These are phyloP conservation scores for Dinoponera quadriceps DNA, from an alignment of 1,140 invertebrate species.

Conservation along the genomic window DNA sequence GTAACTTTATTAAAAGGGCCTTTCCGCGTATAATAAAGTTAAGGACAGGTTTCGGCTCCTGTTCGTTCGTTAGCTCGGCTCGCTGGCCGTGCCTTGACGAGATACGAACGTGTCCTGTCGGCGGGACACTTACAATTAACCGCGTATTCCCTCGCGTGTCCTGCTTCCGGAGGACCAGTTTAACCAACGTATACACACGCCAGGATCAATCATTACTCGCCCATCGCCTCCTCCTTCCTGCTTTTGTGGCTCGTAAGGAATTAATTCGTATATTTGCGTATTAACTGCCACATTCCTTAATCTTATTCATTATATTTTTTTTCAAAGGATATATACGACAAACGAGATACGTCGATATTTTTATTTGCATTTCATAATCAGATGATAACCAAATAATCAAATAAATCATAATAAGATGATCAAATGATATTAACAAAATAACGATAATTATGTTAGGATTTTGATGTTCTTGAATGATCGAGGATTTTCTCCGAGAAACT, in stretches of 20 bases:
- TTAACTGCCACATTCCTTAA: background rate
- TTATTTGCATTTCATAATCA: background rate
- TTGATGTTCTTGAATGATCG: background rate
- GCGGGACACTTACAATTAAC: constrained; percentile 66
- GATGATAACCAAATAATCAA: background rate
- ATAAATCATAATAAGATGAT: background rate
- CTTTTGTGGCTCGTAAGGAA: background rate
- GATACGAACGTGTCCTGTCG: constrained; percentile 18
- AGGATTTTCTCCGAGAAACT: too few relatives aligned
- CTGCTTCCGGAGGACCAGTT: constrained; percentile 15
- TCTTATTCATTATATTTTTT: background rate
- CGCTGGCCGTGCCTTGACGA: constrained; percentile 4
- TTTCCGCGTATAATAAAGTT: constrained; percentile 37
- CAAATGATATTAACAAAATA: too few relatives aligned
- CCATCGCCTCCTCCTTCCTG: background rate
- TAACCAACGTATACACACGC: background rate
- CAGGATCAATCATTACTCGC: background rate
- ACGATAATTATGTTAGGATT: background rate
- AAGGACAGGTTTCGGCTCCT: constrained; percentile 31
- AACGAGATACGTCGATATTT: background rate
- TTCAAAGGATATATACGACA: background rate
- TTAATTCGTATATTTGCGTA: background rate
- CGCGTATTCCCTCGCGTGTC: constrained; percentile 44
- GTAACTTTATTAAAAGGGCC: constrained; percentile 21
- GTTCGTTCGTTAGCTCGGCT: constrained; percentile 6